These are phyloP conservation scores for Sparus aurata DNA, from an alignment of 2,797 vertebrate species.

Conservation along the genomic window DNA sequence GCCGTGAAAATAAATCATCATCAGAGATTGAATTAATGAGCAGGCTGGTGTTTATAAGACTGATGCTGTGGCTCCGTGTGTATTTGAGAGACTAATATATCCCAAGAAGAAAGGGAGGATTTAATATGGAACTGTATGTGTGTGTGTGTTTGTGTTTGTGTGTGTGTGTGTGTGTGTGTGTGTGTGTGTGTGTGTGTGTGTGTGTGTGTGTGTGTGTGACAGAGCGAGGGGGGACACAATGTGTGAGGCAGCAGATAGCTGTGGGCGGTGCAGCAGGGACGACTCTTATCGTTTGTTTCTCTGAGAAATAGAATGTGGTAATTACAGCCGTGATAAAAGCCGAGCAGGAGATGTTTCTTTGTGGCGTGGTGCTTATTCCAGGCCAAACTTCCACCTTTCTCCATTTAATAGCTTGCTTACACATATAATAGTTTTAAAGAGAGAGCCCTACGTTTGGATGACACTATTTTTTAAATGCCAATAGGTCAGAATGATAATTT, in stretches of 20 bases:
- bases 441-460: background rate
- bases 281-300: slow-evolving; percentile 57
- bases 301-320: slow-evolving; percentile 72
- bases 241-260: slow-evolving; percentile 66
- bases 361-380: slow-evolving; percentile 21
- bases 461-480: background rate
- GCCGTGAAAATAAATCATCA: slow-evolving; percentile 48
- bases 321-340: slow-evolving; percentile 71
- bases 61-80: slow-evolving; percentile 17
- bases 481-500: background rate
- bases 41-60: slow-evolving; percentile 46
- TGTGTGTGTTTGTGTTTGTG: background rate
- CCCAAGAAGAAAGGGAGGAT: slow-evolving; percentile 45
- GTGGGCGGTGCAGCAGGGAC: slow-evolving; percentile 44
- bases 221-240: slow-evolving; percentile 19
- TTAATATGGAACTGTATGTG: slow-evolving; percentile 45
- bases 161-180: slow-evolving; percentile 5
- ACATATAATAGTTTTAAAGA: background rate
- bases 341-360: slow-evolving; percentile 33
- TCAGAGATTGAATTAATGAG: slow-evolving; percentile 60
- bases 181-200: no score
- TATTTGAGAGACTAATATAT: slow-evolving; percentile 54
- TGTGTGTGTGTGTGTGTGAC: no score
- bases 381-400: slow-evolving; percentile 22
- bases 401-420: slow-evolving; percentile 16